Conservation (phyloP, 2,113 vertebrate species). For the Cebus imitator region DNA sequence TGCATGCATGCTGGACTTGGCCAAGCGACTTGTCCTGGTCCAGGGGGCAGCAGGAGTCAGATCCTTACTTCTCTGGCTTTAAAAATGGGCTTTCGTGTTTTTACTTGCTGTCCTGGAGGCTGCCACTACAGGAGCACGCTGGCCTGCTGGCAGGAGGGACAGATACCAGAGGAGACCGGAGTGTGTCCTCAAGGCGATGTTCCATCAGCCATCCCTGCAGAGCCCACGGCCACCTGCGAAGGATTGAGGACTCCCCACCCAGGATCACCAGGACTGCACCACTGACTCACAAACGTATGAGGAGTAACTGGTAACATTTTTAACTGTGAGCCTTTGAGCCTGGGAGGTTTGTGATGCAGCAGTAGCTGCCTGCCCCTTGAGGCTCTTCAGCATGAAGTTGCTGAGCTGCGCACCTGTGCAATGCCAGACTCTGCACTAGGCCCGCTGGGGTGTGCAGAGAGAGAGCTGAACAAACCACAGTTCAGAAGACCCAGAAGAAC, state of each 20-base stretch:
- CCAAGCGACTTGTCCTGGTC: rapidly evolving
- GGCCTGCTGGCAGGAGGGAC: neutral
- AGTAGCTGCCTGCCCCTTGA: rapidly evolving
- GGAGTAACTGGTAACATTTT: rapidly evolving
- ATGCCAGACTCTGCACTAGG: rapidly evolving
- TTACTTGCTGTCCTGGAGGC: neutral
- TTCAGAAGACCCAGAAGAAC: rapidly evolving
- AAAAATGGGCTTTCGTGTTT: neutral
- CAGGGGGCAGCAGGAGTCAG: rapidly evolving
- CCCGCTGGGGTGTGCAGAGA: rapidly evolving
- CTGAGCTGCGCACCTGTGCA: rapidly evolving
- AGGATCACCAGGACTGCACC: rapidly evolving
- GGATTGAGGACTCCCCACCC: too few species aligned
- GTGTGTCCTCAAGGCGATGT: rapidly evolving
- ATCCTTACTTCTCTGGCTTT: too few species aligned
- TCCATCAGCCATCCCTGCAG: rapidly evolving
- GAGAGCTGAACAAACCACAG: rapidly evolving
- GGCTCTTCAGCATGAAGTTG: rapidly evolving
- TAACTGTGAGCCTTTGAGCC: rapidly evolving
- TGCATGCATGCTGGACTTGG: rapidly evolving
- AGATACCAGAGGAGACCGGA: rapidly evolving
- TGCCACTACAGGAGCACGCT: rapidly evolving
- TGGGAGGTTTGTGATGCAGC: rapidly evolving
- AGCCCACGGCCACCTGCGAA: rapidly evolving
- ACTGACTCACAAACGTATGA: neutral